Conservation (phyloP, 2,797 vertebrate genomes). For the Kryptopterus vitreolus region DNA sequence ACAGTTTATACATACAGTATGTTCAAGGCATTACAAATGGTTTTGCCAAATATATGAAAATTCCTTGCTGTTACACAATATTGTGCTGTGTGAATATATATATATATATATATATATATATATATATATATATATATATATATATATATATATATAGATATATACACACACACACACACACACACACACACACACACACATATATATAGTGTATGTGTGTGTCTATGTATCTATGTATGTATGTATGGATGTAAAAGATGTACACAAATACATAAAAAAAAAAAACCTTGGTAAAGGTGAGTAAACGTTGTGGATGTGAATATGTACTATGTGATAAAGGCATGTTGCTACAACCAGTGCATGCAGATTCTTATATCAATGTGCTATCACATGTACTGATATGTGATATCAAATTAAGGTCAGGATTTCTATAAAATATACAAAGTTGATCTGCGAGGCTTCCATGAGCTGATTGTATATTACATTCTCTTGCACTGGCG, state of each 20-base stretch:
- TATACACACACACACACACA: too few relatives aligned
- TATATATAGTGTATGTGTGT: slow-evolving; percentile 32
- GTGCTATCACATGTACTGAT: too few relatives aligned
- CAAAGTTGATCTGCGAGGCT: slow-evolving; percentile 16
- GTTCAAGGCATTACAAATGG: slow-evolving; percentile 36
- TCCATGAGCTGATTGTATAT: slow-evolving; percentile 28
- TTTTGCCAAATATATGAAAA: slow-evolving; percentile 46
- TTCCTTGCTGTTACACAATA: slow-evolving; percentile 32
- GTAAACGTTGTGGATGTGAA: slow-evolving; percentile 42
- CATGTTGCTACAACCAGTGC: slow-evolving; percentile 60
- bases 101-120: slow-evolving; percentile 33
- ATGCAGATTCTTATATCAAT: slow-evolving; percentile 13
- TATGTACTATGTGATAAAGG: slow-evolving; percentile 62
- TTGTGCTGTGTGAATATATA: slow-evolving; percentile 15
- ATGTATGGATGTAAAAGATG: slow-evolving; percentile 45
- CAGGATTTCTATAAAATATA: slow-evolving; percentile 4
- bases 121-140: slow-evolving; percentile 44
- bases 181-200: too few relatives aligned
- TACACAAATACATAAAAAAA: slow-evolving; percentile 27
- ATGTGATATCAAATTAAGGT: slow-evolving; percentile 19
- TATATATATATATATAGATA: too few relatives aligned
- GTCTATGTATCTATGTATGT: slow-evolving; percentile 33
- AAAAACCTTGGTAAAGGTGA: slow-evolving; percentile 34
- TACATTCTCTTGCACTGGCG: slow-evolving; percentile 21
- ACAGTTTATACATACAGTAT: not conserved